A percentile compares a stretch with the other conserved stretches of the same genome.
These are phyloP conservation scores for Troglohyphantes excavatus DNA, from an alignment of 2,888 invertebrate species.

Conservation along the genomic window DNA sequence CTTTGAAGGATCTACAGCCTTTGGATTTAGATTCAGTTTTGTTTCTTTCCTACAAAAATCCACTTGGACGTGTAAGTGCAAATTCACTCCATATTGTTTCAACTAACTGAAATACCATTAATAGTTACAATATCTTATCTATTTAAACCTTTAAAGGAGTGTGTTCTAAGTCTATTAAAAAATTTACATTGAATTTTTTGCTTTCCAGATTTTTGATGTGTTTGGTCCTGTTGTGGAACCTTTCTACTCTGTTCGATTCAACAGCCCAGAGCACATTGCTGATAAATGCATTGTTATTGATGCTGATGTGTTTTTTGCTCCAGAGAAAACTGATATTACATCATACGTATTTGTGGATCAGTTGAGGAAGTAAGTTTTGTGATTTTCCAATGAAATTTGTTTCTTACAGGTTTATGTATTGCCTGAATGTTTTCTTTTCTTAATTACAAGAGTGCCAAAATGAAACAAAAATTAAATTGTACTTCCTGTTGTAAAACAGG, in stretches of 20 bases:
- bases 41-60: slow-evolving; percentile 90
- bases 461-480: too few species aligned
- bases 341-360: slow-evolving; percentile 89
- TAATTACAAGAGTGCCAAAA: too few species aligned
- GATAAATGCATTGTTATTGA: slow-evolving; percentile 87
- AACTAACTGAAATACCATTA: too few species aligned
- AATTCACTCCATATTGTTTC: too few species aligned
- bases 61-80: slow-evolving; percentile 82
- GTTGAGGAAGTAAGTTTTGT: slow-evolving; percentile 86
- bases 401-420: too few species aligned
- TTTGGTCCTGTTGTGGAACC: slow-evolving; percentile 93
- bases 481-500: too few species aligned
- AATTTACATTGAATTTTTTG: not conserved
- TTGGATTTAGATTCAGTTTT: slow-evolving; percentile 93
- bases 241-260: slow-evolving; percentile 95
- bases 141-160: too few species aligned
- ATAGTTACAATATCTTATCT: too few species aligned
- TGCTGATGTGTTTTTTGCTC: slow-evolving; percentile 91
- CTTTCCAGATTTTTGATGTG: slow-evolving; percentile 93
- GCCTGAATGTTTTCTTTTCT: too few species aligned
- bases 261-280: slow-evolving; percentile 89
- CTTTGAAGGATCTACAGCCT: slow-evolving; percentile 88
- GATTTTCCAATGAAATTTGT: too few species aligned
- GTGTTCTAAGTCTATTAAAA: not conserved
- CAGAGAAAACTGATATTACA: slow-evolving; percentile 87